Evolutionary conservation across 2,797 vertebrate genomes (phyloP), one percentile per base, ranked within the genome.

Genomic region (Cuculus canorus): DNA sequence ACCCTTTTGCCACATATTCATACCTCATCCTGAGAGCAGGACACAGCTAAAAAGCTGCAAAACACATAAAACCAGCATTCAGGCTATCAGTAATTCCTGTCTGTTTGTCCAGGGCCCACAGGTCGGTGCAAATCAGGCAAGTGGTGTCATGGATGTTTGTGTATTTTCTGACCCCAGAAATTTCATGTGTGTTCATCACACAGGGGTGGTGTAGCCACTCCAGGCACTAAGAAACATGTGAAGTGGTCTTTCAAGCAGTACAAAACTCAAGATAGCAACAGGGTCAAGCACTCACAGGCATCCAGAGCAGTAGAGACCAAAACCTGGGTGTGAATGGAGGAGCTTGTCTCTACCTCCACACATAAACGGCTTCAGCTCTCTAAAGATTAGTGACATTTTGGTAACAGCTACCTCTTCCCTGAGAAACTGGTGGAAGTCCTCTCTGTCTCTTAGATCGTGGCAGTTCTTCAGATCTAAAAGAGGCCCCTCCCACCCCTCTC

Each of bases 101-200:
- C 28, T 53, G 33, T n/a, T 64, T 71, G 13, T 35, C 28, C 21
- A 14, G 65, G 27, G 23, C 39, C 24, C 50, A 35, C 21, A 80
- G 33, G 5, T 68, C 33, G 71, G 32, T 59, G 50, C 11, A 23
- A 78, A 86, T 19, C 11, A n/a, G 45, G 53, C 13, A 86, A 65
- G 28, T 4, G 10, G 1, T 54, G 13, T 13, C 33, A 66, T 76
- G 45, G 17, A 37, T 39, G 10, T 14, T 75, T 0, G 0, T 21
- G 21, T 64, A 8, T 61, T 75, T 88, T 91, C 59, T 45, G 45
- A 59, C 25, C 17, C 19, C n/a, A 85, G 41, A 82, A 91, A 80
- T 43, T 19, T 47, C 0, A 13, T 68, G 9, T 64, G 13, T 48
- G 8, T 81, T 19, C 2, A 3, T 13, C 37, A 68, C 30, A 5